These are phyloP conservation scores for Nanorana parkeri DNA, from an alignment of 2,113 vertebrate species.

Conservation along the genomic window DNA sequence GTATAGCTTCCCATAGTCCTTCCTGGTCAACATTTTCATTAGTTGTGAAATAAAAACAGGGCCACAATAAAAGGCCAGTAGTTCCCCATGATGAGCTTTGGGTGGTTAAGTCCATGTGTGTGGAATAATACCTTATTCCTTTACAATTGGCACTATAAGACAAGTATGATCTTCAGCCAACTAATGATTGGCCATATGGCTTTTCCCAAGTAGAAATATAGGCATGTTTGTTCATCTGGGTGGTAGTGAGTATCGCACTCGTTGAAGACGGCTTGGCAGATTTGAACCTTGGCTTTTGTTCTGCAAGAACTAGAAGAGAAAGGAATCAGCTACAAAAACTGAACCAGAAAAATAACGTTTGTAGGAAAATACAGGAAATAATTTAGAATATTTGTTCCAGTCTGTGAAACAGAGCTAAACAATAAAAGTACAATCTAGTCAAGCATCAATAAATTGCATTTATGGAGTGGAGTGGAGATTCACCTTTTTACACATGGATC, in stretches of 20 bases:
- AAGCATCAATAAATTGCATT: background rate
- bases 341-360: background rate
- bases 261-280: background rate
- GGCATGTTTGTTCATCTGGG: slow-evolving; percentile 10
- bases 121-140: background rate
- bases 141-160: background rate
- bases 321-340: background rate
- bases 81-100: too few species aligned
- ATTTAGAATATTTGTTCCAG: background rate
- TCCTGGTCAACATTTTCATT: too few species aligned
- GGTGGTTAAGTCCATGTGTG: background rate
- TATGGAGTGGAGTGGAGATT: too few species aligned
- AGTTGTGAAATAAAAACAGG: too few species aligned
- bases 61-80: too few species aligned
- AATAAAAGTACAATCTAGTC: background rate
- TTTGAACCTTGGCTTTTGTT: background rate
- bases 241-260: slow-evolving; percentile 22
- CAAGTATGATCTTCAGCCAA: background rate
- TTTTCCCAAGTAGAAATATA: slow-evolving; percentile 10
- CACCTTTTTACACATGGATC: too few species aligned
- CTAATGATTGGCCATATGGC: background rate
- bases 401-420: too few species aligned
- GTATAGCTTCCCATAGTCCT: too few species aligned
- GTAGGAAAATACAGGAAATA: too few species aligned
- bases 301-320: slow-evolving; percentile 11